phyloP scores from a whole-genome alignment of 1,140 invertebrate species.

The Cherax destructor region DNA sequence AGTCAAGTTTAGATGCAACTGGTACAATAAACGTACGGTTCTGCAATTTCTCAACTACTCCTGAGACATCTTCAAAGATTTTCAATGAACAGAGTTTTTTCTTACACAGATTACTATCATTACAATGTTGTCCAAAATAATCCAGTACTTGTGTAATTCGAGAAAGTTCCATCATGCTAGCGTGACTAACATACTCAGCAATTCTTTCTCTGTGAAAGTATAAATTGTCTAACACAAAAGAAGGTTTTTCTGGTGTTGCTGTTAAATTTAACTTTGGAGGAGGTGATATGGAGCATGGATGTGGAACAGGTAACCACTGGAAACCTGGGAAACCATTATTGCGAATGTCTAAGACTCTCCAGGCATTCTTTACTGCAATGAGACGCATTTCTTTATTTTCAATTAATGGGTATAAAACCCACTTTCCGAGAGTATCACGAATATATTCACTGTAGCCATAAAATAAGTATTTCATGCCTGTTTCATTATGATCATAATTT shows the following conservation, averaged over 20 bases:
- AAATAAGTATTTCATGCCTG: no score
- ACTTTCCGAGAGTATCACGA: constrained; percentile 3
- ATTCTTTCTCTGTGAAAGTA: constrained; percentile 7
- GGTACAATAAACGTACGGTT: constrained; percentile 29
- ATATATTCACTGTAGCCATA: not conserved
- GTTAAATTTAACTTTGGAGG: not conserved
- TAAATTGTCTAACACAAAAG: not conserved
- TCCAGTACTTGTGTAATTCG: not conserved
- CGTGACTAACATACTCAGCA: not conserved
- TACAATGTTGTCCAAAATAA: constrained; percentile 6
- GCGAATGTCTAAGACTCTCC: not conserved
- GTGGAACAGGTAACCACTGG: constrained; percentile 1
- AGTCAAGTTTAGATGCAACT: not conserved
- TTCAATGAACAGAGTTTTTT: constrained; percentile 7
- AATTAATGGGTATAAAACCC: constrained; percentile 14
- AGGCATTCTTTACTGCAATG: constrained; percentile 1
- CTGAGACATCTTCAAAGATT: constrained; percentile 17
- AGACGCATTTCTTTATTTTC: not conserved
- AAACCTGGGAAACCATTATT: not conserved
- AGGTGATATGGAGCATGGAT: not conserved
- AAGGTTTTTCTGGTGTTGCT: constrained; percentile 22
- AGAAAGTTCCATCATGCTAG: not conserved
- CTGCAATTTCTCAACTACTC: not conserved
- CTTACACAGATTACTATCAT: not conserved
- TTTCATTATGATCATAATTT: not conserved